These are phyloP conservation scores for Lacerta bilineata DNA, from an alignment of 2,797 vertebrate genomes.

Conservation along the genomic window DNA sequence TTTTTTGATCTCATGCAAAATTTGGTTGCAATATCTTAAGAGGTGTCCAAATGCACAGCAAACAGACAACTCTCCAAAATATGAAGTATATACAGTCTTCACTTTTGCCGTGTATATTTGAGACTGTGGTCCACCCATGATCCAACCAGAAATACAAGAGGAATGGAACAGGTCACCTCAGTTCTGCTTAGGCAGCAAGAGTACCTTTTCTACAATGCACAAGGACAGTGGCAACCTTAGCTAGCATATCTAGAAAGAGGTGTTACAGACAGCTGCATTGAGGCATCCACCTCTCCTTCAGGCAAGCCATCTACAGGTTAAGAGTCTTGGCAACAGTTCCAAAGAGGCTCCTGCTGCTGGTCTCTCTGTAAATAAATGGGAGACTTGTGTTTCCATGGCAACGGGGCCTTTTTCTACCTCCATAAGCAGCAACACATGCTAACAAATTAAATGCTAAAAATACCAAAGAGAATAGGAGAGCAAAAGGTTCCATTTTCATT, in stretches of 20 bases:
- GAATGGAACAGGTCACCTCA: background rate
- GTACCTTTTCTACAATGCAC: background rate
- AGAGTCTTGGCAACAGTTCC: slow-evolving; percentile 50
- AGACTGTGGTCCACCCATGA: background rate
- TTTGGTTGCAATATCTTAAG: too few species aligned
- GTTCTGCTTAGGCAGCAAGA: background rate
- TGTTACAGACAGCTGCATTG: background rate
- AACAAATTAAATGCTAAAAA: slow-evolving; percentile 62
- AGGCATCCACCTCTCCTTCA: slow-evolving; percentile 34
- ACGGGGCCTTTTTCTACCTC: slow-evolving; percentile 44
- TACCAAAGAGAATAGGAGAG: slow-evolving; percentile 43
- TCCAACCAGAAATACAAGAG: background rate
- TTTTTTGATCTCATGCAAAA: too few species aligned
- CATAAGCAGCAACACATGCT: slow-evolving; percentile 35
- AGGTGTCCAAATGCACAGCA: too few species aligned
- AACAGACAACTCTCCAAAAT: too few species aligned
- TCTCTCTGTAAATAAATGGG: slow-evolving; percentile 56
- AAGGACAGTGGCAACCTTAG: slow-evolving; percentile 38
- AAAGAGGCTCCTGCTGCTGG: slow-evolving; percentile 41
- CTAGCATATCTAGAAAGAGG: slow-evolving; percentile 32
- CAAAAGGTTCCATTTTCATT: slow-evolving; percentile 30
- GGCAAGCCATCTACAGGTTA: slow-evolving; percentile 47
- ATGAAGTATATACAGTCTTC: background rate
- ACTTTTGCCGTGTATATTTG: background rate
- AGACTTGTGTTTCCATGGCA: slow-evolving; percentile 59